Percentiles rank a stretch among this genome's conserved stretches.
These are phyloP conservation scores for Gryllus bimaculatus DNA, from an alignment of 1,140 invertebrate genomes.

Conservation along the genomic window DNA sequence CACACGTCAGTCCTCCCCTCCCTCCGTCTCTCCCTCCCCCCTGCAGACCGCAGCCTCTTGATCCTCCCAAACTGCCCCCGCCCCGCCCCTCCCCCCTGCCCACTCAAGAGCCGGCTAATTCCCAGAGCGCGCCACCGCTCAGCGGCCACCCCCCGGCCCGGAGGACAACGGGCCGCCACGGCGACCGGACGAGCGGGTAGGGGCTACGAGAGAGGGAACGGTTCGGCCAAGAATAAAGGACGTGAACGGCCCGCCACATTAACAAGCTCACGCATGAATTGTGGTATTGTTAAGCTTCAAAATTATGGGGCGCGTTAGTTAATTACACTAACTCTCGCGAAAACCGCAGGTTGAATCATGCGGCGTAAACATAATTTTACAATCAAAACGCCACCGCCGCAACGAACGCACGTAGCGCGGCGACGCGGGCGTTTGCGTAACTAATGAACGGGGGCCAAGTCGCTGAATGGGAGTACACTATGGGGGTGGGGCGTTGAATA, in stretches of 20 bases:
- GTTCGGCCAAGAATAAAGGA: not conserved
- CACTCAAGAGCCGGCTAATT: too few species aligned
- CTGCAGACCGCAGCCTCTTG: too few species aligned
- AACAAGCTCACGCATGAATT: conserved; percentile 1
- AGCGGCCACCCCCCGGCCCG: not conserved
- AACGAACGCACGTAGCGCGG: not conserved
- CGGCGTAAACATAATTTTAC: not conserved
- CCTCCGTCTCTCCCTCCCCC: too few species aligned
- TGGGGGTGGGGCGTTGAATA: not conserved
- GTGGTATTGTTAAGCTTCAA: conserved; percentile 1
- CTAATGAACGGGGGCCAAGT: not conserved
- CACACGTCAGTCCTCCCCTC: too few species aligned
- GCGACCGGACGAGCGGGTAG: too few species aligned
- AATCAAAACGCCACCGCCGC: not conserved
- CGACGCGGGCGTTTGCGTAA: not conserved
- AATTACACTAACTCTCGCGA: not conserved
- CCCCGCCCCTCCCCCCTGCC: not conserved
- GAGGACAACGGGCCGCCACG: too few species aligned
- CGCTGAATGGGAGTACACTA: not conserved
- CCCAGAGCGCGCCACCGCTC: not conserved
- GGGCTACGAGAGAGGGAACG: too few species aligned
- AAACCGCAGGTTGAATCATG: not conserved
- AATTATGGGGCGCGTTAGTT: not conserved
- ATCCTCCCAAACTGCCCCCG: too few species aligned
- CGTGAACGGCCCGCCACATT: not conserved